Evolutionary conservation across 2,113 vertebrate species (phyloP).

Genomic region (Dinomys branickii): DNA sequence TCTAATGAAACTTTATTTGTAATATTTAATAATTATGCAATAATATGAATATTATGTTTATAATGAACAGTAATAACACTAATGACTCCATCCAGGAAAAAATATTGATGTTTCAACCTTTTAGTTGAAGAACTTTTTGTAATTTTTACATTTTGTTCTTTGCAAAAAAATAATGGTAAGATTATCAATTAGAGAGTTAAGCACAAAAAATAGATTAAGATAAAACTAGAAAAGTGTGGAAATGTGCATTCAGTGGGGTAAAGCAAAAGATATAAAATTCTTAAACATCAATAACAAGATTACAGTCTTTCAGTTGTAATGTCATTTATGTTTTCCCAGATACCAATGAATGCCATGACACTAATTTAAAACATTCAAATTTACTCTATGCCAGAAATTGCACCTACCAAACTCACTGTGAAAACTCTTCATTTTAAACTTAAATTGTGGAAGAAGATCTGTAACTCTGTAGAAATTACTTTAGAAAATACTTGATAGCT

Average conservation of each 20-base stretch:
- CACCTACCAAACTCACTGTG: not conserved
- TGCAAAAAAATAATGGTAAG: not conserved
- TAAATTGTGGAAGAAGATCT: not conserved
- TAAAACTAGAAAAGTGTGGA: not conserved
- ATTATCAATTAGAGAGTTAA: not conserved
- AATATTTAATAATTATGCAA: not conserved
- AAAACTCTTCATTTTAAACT: not conserved
- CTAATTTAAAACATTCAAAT: not conserved
- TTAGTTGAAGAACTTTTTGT: not conserved
- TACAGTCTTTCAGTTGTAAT: not conserved
- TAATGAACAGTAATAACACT: not conserved
- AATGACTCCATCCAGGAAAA: not conserved
- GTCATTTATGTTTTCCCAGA: conserved; percentile 3
- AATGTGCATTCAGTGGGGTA: not conserved
- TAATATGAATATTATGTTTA: not conserved
- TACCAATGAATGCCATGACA: not conserved
- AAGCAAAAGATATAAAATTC: not conserved
- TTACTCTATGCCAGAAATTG: not conserved
- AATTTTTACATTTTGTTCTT: not conserved
- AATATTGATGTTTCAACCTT: not conserved
- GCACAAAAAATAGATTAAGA: not conserved
- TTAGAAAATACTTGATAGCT: not conserved
- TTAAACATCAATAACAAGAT: not conserved
- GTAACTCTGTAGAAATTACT: not conserved
- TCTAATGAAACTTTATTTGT: not conserved